A percentile compares a stretch with the other conserved stretches of the same genome.
Conservation (phyloP, 1,140 invertebrate species). For the Halesus radiatus region DNA sequence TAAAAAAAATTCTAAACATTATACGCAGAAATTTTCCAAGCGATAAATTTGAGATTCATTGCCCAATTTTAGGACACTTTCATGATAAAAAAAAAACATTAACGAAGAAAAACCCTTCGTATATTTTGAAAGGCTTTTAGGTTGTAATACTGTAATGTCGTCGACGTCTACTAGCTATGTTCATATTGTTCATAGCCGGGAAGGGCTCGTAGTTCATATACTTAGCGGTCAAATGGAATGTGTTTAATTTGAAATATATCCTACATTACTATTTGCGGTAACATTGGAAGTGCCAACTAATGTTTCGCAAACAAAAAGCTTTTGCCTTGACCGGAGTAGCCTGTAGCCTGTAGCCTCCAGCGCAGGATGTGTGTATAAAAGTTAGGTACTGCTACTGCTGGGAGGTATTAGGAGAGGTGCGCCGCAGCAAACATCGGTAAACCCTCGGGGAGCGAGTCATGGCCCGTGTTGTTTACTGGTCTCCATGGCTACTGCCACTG, state of each 20-base stretch:
- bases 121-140: too few relatives aligned
- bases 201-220: too few relatives aligned
- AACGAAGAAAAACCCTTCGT: too few relatives aligned
- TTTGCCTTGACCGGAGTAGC: background rate
- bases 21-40: background rate
- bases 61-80: background rate
- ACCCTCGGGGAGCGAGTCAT: background rate
- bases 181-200: too few relatives aligned
- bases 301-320: conserved; percentile 1
- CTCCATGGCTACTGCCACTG: conserved; percentile 1
- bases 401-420: conserved; percentile 13
- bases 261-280: background rate
- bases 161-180: too few relatives aligned
- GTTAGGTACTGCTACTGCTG: background rate
- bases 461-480: conserved; percentile 12
- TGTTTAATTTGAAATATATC: background rate
- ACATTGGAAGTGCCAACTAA: conserved; percentile 3
- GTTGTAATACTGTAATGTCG: too few relatives aligned
- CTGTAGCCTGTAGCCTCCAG: background rate
- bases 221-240: background rate
- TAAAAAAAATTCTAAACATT: too few relatives aligned
- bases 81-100: background rate
- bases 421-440: conserved; percentile 20
- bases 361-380: background rate
- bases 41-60: background rate